Percentiles rank a stretch among this genome's conserved stretches.
Evolutionary conservation across 1,140 invertebrate genomes (phyloP).

Genomic region (Procambarus virginalis): DNA sequence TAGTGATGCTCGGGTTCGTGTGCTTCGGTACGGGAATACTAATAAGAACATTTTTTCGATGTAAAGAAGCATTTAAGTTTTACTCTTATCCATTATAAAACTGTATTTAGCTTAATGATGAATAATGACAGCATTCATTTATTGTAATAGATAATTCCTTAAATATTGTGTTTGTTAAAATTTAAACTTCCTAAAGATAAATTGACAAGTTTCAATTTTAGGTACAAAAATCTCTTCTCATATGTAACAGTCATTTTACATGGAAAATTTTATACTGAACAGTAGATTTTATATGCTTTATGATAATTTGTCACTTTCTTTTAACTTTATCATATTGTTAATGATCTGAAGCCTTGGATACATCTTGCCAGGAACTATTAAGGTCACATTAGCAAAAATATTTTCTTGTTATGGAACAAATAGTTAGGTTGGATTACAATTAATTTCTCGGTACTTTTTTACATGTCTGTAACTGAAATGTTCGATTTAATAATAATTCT

Average conservation of each 20-base stretch:
- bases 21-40: background rate
- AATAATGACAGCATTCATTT: background rate
- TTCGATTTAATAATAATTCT: slow-evolving; percentile 40
- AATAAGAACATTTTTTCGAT: background rate
- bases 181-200: background rate
- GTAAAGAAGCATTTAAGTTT: background rate
- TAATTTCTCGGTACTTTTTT: slow-evolving; percentile 34
- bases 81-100: background rate
- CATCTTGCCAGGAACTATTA: background rate
- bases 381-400: slow-evolving; percentile 13
- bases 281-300: background rate
- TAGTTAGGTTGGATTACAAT: background rate
- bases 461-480: slow-evolving; percentile 26
- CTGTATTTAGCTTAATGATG: background rate
- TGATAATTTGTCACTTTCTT: no score
- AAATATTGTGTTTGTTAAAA: background rate
- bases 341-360: background rate
- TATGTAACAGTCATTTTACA: no score
- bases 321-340: background rate
- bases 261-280: background rate
- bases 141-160: background rate
- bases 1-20: background rate
- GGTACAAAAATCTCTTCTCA: background rate
- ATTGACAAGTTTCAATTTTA: background rate
- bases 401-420: slow-evolving; percentile 6